Base-by-base conservation (phyloP, 1,140 invertebrate genomes). In the Wiebesia pumilae region DNA sequence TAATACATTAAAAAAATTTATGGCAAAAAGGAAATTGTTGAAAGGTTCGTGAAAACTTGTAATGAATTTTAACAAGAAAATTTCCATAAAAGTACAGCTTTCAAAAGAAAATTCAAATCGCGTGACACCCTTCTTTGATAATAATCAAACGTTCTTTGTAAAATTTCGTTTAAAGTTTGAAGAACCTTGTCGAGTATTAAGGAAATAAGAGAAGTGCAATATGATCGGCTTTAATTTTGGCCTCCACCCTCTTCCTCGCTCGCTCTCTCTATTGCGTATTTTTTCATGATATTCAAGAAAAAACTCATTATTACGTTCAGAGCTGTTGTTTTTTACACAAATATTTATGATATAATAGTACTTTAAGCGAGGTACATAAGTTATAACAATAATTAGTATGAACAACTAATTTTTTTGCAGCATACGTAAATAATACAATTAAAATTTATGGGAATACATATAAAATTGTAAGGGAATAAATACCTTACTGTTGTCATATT, bases 21-120 rank as follows among this genome's bases (percentile, higher is more conserved):
- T 30, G 4, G 30, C 3, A 84, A 78, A 78, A 78, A 71, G 19
- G n/a, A 40, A 30, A 62, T 24, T 71, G 51, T 33, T 30, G 75
- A 87, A 62, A 83, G 40, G 67, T 67, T 84, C 71, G 73, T 69
- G 69, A 88, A 88, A 88, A 88, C 78, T 81, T 85, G 67, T 85
- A 85, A 81, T 85, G 78, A 85, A 85, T 85, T 85, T 79, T 81
- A 85, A 81, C 35, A 81, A 81, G 78, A 85, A 85, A 85, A 65
- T 85, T 58, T 85, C 51, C 78, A 73, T 81, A 62, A 58, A 58
- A 73, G 40, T 47, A 65, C 38, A 54, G 16, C 38, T 79, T 79
- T 79, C 77, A 78, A 84, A 79, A 62, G 83, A 69, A 79, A 78
- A 84, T 78, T 65, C 83, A 62, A 58, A 62, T 79, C 40, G n/a